Evolutionary conservation across 2,888 invertebrate genomes (phyloP).

Genomic region (Corythucha ciliata): DNA sequence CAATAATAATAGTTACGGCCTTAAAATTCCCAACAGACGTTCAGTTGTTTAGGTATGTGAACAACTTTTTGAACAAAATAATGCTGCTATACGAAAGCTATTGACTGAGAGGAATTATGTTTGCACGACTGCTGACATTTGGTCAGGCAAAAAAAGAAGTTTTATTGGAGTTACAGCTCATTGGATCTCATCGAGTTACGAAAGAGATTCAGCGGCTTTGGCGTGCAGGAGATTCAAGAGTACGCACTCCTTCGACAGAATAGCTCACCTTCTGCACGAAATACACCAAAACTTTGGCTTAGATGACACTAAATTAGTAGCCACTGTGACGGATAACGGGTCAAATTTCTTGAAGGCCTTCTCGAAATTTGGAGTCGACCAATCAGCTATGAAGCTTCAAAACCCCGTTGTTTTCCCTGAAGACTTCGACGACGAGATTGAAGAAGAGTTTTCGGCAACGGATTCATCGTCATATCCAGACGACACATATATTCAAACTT

Average conservation of each 20-base stretch:
- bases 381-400: neutral
- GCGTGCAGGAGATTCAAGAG: slow-evolving; percentile 21
- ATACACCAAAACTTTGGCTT: slow-evolving; percentile 16
- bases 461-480: slow-evolving; percentile 3
- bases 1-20: slow-evolving; percentile 10
- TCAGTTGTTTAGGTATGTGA: slow-evolving; percentile 1
- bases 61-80: slow-evolving; percentile 7
- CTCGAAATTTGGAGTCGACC: slow-evolving; percentile 9
- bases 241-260: slow-evolving; percentile 11
- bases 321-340: slow-evolving; percentile 9
- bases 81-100: slow-evolving; percentile 8
- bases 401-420: slow-evolving; percentile 9
- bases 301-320: neutral
- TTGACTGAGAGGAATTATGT: slow-evolving; percentile 3
- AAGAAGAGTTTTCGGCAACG: neutral
- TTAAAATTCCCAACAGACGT: slow-evolving; percentile 17
- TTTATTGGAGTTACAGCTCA: slow-evolving; percentile 25
- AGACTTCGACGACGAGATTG: slow-evolving; percentile 4
- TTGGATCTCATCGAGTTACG: slow-evolving; percentile 18
- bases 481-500: neutral
- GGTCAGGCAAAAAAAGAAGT: slow-evolving; percentile 15
- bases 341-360: slow-evolving; percentile 15
- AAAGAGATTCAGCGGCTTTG: slow-evolving; percentile 16
- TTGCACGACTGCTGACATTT: slow-evolving; percentile 23
- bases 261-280: slow-evolving; percentile 11